A percentile compares a stretch with the other conserved stretches of the same genome.
phyloP scores from a whole-genome alignment of 92 coral and sea anemone genomes.

The Palythoa heliodiscus region DNA sequence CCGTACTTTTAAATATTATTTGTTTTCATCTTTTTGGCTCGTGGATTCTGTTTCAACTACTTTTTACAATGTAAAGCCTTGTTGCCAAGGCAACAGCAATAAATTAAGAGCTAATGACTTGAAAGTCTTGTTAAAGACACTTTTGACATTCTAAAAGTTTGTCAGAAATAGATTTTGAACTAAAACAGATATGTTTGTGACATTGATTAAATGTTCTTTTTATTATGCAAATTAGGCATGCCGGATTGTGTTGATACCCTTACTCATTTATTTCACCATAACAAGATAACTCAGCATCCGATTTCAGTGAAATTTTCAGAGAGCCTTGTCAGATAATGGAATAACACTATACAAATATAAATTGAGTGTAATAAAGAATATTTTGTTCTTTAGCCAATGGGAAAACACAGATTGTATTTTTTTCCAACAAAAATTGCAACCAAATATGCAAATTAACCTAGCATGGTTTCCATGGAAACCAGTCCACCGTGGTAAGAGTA shows the following conservation, averaged over 20 bases:
- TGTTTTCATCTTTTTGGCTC: constrained; percentile 9
- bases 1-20: neutral
- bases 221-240: constrained; percentile 12
- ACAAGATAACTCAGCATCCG: constrained; percentile 7
- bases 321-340: constrained; percentile 24
- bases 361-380: constrained; percentile 15
- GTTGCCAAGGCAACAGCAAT: constrained; percentile 1
- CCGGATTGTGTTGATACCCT: constrained; percentile 17
- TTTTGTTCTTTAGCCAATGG: constrained; percentile 7
- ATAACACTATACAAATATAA: constrained; percentile 9
- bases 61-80: constrained; percentile 4
- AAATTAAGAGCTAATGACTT: constrained; percentile 14
- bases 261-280: neutral
- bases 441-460: constrained; percentile 12
- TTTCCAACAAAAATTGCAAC: neutral
- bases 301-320: constrained; percentile 8
- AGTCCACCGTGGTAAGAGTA: neutral
- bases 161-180: constrained; percentile 6
- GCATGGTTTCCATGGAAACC: constrained; percentile 19
- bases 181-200: constrained; percentile 5
- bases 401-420: neutral
- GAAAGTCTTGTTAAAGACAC: constrained; percentile 5
- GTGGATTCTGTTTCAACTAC: no score
- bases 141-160: neutral
- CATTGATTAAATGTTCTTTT: constrained; percentile 12